Percentiles rank a stretch among this genome's conserved stretches.
These are phyloP conservation scores for Salticus scenicus DNA, from an alignment of 2,888 invertebrate genomes.

Conservation along the genomic window DNA sequence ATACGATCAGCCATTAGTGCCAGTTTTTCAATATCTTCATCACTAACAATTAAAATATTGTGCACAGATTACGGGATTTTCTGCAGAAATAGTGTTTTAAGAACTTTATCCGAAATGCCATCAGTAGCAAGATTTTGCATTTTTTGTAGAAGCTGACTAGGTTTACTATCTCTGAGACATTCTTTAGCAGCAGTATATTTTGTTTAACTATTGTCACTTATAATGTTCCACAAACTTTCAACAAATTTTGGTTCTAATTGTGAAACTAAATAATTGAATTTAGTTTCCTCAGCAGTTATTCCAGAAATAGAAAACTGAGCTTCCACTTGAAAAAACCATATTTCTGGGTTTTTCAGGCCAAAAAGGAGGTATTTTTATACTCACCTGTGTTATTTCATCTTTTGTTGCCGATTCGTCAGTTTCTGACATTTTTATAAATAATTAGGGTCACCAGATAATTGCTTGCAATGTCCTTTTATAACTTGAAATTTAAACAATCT, in stretches of 20 bases:
- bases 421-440: not conserved
- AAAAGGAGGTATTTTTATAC: not conserved
- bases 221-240: not conserved
- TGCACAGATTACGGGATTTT: not conserved
- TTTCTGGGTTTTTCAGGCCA: not conserved
- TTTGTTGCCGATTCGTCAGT: not conserved
- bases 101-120: too few relatives aligned
- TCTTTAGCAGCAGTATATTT: too few relatives aligned
- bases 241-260: too few relatives aligned
- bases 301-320: not conserved
- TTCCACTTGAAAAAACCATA: not conserved
- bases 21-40: not conserved
- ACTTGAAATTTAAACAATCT: too few relatives aligned
- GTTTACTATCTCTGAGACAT: too few relatives aligned
- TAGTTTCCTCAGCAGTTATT: not conserved
- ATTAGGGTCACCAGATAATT: not conserved
- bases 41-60: slow-evolving; percentile 4
- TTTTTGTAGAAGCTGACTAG: too few relatives aligned
- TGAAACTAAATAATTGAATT: too few relatives aligned
- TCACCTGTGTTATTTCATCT: too few relatives aligned
- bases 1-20: not conserved
- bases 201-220: not conserved
- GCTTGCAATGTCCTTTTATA: too few relatives aligned
- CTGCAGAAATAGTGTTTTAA: not conserved
- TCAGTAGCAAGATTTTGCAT: too few relatives aligned